Base-by-base conservation (phyloP, 2,797 vertebrate genomes). In the Myotis myotis region DNA sequence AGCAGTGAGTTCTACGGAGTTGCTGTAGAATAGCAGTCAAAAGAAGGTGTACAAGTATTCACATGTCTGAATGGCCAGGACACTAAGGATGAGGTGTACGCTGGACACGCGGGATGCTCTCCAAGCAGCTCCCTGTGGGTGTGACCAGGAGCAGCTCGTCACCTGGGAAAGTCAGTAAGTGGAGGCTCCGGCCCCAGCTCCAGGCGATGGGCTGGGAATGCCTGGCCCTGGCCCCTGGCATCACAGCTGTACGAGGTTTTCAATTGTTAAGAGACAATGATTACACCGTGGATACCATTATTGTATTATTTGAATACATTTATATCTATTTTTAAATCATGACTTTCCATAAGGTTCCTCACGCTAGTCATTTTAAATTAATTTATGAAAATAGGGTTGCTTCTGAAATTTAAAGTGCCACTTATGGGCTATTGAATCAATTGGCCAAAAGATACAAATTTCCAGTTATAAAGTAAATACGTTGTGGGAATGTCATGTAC, bases 321-420 rank as follows among this genome's bases (percentile, higher is more conserved):
- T 5, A n/a, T 38, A 81, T 9, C 30, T 41, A 19, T 12, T 86
- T 87, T 68, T 25, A 79, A 79, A 83, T 41, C 8, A 30, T 30
- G 22, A 1, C 25, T 89, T 80, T 86, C 71, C 38, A 60, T 71
- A 87, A 91, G 13, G 4, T 84, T 93, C 70, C 22, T 91, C n/a
- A 60, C 33, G 30, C 51, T 72, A 38, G 28, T 49, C 71, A 84
- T 57, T 72, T 93, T 68, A n/a, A 91, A 87, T 47, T 64, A 76
- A 49, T 47, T 38, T 49, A 64, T 30, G 19, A 94, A 91, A 90
- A 91, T 19, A n/a, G 16, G 38, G 30, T 72, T 60, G 3, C 28
- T 93, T 94, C 71, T 91, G 41, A 94, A 83, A 82, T 85, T 55
- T 87, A 71, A 96, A 91, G 23, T 64, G 23, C 36, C 44, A 64